These are phyloP conservation scores for Clarias laeviceps DNA, from an alignment of 2,797 vertebrate species.

Conservation along the genomic window DNA sequence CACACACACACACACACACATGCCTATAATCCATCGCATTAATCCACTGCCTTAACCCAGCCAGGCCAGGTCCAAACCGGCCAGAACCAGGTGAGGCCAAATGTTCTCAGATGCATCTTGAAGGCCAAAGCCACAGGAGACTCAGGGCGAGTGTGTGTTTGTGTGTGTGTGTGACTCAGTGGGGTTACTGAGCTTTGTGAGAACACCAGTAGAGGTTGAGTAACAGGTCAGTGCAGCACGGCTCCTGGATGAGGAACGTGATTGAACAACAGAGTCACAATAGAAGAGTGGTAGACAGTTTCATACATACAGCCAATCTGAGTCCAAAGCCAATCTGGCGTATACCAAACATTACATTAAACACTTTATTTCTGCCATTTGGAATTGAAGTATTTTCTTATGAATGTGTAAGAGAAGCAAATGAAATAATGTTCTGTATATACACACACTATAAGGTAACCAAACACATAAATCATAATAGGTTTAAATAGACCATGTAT, in stretches of 20 bases:
- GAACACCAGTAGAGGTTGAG: background rate
- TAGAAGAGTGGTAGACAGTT: background rate
- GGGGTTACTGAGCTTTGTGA: background rate
- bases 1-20: background rate
- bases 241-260: background rate
- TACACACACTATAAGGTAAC: background rate
- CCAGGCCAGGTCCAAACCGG: conserved; percentile 39
- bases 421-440: background rate
- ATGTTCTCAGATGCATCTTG: conserved; percentile 40
- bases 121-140: conserved; percentile 43
- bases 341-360: background rate
- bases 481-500: background rate
- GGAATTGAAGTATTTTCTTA: background rate
- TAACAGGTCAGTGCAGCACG: background rate
- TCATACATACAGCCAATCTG: background rate
- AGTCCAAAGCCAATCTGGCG: background rate
- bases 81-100: conserved; percentile 55
- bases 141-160: no score
- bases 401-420: background rate
- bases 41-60: background rate
- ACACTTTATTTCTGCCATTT: background rate
- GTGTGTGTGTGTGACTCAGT: background rate
- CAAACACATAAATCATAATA: background rate
- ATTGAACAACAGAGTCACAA: background rate
- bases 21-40: background rate